Evolutionary conservation across 2,888 invertebrate genomes (phyloP), one percentile per base, ranked within the genome.

Genomic region (Diaphora mendica): DNA sequence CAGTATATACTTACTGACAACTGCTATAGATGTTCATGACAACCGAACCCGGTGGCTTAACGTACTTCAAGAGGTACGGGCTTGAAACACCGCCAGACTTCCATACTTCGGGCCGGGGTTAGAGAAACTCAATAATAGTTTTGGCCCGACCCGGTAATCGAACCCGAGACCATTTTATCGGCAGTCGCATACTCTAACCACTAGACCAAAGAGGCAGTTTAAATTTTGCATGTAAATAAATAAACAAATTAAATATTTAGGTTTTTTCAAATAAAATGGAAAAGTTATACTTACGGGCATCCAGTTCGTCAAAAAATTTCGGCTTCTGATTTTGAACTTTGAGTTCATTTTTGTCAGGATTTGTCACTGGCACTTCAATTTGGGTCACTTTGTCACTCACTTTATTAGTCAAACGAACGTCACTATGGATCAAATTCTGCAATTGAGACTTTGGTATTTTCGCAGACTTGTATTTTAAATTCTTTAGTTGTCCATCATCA

Each of bases 241-340:
- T 51, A 51, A 23, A 3, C 23, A 13, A 55, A 48, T 13, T 13
- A 33, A 55, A 59, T 59, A n/a, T 23, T 4, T 39, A 11, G 13
- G 23, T 39, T 20, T 17, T 23, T 7, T n/a, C n/a, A 1, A n/a
- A 69, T 15, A 39, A 1, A 67, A 26, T 44, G 44, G 26, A 55
- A 55, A 42, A n/a, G n/a, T 42, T 26, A 51, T 94, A 97, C 97
- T 97, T 95, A 97, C 97, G 90, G 86, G 97, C 68, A 39, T 65
- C 97, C 75, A 97, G 89, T 85, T 97, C 97, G 86, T 97, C 97
- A 83, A 97, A 97, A 86, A 97, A 97, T 89, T 97, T 97, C n/a
- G 96, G 92, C 76, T 93, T 95, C 48, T 90, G 89, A 11, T 72
- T 62, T 82, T 77, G 13, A 85, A 79, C 44, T 75, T 30, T 79